Evolutionary conservation across 1,140 invertebrate species (phyloP), one percentile per base, ranked within the genome.

Genomic region (Halictus rubicundus): DNA sequence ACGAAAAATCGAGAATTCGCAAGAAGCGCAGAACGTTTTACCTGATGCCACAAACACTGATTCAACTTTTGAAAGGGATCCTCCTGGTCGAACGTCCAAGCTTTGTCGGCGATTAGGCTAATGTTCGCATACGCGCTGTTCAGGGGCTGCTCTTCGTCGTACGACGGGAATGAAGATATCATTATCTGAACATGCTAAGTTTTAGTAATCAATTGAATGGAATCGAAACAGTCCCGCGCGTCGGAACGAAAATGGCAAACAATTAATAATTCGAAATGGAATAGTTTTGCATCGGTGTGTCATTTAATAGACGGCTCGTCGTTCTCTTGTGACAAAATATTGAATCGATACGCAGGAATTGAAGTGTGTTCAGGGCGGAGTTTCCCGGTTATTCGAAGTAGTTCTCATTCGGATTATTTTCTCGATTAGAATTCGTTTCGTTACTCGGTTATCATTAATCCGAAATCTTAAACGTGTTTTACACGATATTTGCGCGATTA

Each of bases 61-160:
- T 93, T 93, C 39, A 91, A 85, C 75, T 89, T 91, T 80, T 83
- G 85, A 77, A 89, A 93, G 4, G 82, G 68, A 81, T 92, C 88
- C 25, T 84, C 81, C 14, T 85, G 79, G 69, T 91, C 76, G 57
- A 83, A 88, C 25, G 82, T 82, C 92, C 92, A 93, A 74, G 87
- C 86, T 78, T 87, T 88, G 81, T 92, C 88, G 19, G 90, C 92
- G 61, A 90, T 89, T 76, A 92, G 80, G 74, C 86, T 88, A 57
- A 92, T 88, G 80, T 92, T 93, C 59, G 89, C 90, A 39, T 90
- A 91, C 23, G 91, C 90, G 85, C 85, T 88, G 63, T 86, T 92
- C 57, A 93, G 64, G 73, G 90, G 85, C 77, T 92, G 85, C 77
- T 92, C 91, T 59, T 90, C 91, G 80, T 89, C 88, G 86, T 88